Percentiles rank a stretch among this genome's conserved stretches.
Evolutionary conservation across 2,797 vertebrate species (phyloP).

Genomic region (Lophotriccus pileatus): DNA sequence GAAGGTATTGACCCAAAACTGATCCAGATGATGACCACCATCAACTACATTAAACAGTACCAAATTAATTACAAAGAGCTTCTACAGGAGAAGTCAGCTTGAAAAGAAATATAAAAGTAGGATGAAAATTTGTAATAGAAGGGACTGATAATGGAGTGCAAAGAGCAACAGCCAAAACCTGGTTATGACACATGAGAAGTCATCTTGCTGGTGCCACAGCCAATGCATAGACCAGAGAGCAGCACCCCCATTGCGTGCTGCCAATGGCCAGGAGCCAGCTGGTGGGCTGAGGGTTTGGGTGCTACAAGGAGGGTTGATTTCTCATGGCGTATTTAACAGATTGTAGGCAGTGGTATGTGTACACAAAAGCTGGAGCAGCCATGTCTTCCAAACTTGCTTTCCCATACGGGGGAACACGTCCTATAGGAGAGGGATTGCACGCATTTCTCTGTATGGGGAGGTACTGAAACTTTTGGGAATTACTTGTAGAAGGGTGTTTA

Average conservation of each 20-base stretch:
- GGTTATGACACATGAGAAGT: neutral
- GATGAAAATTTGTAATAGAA: neutral
- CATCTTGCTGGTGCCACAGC: neutral
- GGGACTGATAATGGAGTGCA: neutral
- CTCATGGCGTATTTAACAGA: neutral
- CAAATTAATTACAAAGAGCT: neutral
- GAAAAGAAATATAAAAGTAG: neutral
- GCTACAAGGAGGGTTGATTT: neutral
- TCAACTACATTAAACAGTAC: neutral
- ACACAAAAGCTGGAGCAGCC: neutral
- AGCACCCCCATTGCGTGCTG: fast-evolving
- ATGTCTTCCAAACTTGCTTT: neutral
- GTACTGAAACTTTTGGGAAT: neutral
- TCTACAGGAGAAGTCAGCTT: neutral
- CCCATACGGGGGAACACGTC: fast-evolving
- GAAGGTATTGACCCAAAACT: neutral
- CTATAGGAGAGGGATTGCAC: neutral
- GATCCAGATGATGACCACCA: neutral
- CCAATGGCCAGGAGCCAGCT: neutral
- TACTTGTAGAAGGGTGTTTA: neutral
- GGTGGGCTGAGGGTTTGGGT: neutral
- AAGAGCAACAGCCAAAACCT: neutral
- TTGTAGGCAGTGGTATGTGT: neutral
- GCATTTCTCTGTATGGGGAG: fast-evolving
- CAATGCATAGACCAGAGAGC: neutral